Percentiles rank a stretch among this genome's conserved stretches.
These are phyloP conservation scores for Rynchops niger DNA, from an alignment of 2,113 vertebrate genomes.

Conservation along the genomic window DNA sequence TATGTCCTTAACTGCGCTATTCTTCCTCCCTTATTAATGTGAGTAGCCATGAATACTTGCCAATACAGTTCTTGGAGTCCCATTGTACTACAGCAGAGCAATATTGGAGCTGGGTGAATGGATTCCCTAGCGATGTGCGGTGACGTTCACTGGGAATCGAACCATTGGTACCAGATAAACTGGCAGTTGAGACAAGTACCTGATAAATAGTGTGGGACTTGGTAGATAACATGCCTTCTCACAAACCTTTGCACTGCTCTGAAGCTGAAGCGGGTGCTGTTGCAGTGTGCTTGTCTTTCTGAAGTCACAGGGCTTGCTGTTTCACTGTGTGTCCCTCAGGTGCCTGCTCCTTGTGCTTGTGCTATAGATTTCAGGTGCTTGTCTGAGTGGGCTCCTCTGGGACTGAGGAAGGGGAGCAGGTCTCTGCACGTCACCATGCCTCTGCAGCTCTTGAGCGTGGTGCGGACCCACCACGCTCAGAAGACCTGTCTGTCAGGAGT, in stretches of 20 bases:
- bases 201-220: neutral
- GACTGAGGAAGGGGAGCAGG: neutral
- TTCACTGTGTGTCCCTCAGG: neutral
- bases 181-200: neutral
- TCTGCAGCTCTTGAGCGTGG: neutral
- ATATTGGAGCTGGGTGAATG: neutral
- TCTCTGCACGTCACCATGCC: neutral
- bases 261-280: neutral
- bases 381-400: neutral
- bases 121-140: neutral
- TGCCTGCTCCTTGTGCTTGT: neutral
- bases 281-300: neutral
- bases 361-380: neutral
- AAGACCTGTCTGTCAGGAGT: neutral
- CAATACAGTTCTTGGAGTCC: neutral
- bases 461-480: neutral
- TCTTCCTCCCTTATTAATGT: slow-evolving; percentile 93
- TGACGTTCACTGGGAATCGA: neutral
- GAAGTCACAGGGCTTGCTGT: neutral
- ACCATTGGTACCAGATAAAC: neutral
- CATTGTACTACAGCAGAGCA: neutral
- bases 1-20: slow-evolving; percentile 96
- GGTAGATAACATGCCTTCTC: neutral
- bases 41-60: slow-evolving; percentile 69
- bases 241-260: neutral